Percentiles rank a stretch among this genome's conserved stretches.
Conservation (phyloP, 2,888 invertebrate species). For the Hedychridium roseum region DNA sequence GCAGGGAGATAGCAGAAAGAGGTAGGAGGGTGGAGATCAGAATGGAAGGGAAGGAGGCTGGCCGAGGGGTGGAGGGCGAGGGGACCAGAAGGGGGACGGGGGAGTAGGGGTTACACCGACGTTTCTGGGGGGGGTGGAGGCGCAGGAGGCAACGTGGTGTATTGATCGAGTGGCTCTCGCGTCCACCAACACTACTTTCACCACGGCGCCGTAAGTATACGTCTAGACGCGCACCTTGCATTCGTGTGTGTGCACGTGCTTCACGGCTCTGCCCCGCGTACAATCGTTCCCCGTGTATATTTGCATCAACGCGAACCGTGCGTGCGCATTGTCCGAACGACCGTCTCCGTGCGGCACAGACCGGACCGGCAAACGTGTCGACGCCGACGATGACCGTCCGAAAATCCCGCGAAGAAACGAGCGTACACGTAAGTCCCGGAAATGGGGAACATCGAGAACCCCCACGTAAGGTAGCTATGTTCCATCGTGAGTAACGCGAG, state of each 20-base stretch:
- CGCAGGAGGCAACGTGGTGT: constrained; percentile 61
- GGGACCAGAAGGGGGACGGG: constrained; percentile 12
- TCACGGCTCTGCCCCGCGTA: too few relatives aligned
- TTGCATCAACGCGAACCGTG: too few relatives aligned
- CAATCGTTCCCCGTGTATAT: too few relatives aligned
- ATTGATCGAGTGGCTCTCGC: constrained; percentile 64
- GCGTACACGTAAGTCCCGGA: too few relatives aligned
- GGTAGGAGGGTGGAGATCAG: constrained; percentile 11
- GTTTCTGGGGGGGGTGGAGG: constrained; percentile 47
- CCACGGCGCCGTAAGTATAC: not conserved
- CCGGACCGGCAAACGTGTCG: too few relatives aligned
- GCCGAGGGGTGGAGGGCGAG: constrained; percentile 16
- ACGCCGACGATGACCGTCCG: too few relatives aligned
- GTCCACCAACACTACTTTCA: constrained; percentile 45
- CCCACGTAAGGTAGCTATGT: too few relatives aligned
- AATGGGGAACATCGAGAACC: too few relatives aligned
- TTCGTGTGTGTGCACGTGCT: not conserved
- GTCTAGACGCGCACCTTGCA: not conserved
- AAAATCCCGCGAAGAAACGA: too few relatives aligned
- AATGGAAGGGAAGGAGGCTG: constrained; percentile 18
- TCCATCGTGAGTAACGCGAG: too few relatives aligned
- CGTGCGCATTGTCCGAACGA: too few relatives aligned
- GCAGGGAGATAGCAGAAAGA: constrained; percentile 6
- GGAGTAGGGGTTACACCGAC: constrained; percentile 24
- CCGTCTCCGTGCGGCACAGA: too few relatives aligned